Base-by-base conservation (phyloP, 2,113 vertebrate genomes). In the Myxocyprinus asiaticus region DNA sequence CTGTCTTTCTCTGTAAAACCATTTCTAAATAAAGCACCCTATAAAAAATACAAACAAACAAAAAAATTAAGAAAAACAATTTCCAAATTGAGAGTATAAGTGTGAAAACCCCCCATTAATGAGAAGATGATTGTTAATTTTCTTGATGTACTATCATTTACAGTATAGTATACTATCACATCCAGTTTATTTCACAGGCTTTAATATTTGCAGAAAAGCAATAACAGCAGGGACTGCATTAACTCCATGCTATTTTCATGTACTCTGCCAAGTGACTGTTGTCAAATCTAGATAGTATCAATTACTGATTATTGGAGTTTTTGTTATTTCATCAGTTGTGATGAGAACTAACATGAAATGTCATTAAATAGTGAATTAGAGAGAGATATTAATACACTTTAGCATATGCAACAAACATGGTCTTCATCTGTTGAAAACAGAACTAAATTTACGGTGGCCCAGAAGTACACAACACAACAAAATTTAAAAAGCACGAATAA, bases 271-370 rank as follows among this genome's bases (percentile, higher is more conserved):
- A 84, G 63, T 83, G 82, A 73, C 80, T 69, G 81, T 83, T 77
- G 73, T 86, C 82, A 84, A 79, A 81, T 53, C 82, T 81, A 85
- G 77, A 79, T 86, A 85, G 82, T 83, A 87, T 80, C 80, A 88
- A 86, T 89, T 87, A 87, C 81, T 70, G 78, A 80, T 88, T 88
- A 91, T 88, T 88, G 87, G 22, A 33, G 82, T 83, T 87, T 83
- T 85, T 79, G 83, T 77, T 58, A 33, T 80, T 72, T 77, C 81
- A 33, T 83, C 68, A 81, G 45, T 87, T 86, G 77, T 83, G 78
- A 73, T 88, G 78, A 84, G 82, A 88, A 84, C 88, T 85, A 87
- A 85, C 90, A 82, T 87, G 77, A 83, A 79, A 83, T 80, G 63
- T 47, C 82, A 81, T 86, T 88, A 87, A 86, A 81, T 73, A 81